Evolutionary conservation across 2,888 invertebrate species (phyloP), one percentile per base, ranked within the genome.

Genomic region (Heteropelma amictum): DNA sequence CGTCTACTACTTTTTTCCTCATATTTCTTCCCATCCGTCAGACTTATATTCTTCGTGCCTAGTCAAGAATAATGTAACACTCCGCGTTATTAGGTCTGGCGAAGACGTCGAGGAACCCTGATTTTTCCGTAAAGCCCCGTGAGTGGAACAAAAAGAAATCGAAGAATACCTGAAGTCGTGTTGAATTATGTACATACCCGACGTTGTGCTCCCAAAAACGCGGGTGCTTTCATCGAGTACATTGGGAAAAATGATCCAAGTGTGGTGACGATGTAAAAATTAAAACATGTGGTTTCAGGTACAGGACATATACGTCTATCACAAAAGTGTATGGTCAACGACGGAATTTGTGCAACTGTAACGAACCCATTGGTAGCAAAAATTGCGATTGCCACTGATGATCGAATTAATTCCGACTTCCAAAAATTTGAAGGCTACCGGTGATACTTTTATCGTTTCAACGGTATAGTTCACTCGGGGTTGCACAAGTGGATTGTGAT

Each of bases 61-160:
- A 35, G 53, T 21, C 54, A 26, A 53, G 26, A 61, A 56, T 17
- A 54, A 67, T 54, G 38, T 54, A 67, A 68, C 67, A 72, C 65
- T 60, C 28, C 23, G 47, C 40, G 40, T 63, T 68, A 61, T 63
- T 56, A 40, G 47, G 49, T 68, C 33, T 33, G n/a, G 21, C 28
- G 21, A 45, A 19, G 49, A 38, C 38, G 28, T 26, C 47, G 53
- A 8, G 51, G 26, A 28, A 60, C 23, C 12, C 53, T 5, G 14
- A 53, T 53, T 58, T 60, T 26, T 8, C 30, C 12, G 3, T 26
- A 0, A 12, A 17, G 14, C 45, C 2, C 4, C 26, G 21, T 21
- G 49, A 12, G 1, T 40, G 38, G 33, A 33, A 10, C 4, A 58
- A 58, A 40, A 40, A 28, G 26, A 17, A 33, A 14, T n/a, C 23